These are phyloP conservation scores for Pholis gunnellus DNA, from an alignment of 2,113 vertebrate species.

Conservation along the genomic window DNA sequence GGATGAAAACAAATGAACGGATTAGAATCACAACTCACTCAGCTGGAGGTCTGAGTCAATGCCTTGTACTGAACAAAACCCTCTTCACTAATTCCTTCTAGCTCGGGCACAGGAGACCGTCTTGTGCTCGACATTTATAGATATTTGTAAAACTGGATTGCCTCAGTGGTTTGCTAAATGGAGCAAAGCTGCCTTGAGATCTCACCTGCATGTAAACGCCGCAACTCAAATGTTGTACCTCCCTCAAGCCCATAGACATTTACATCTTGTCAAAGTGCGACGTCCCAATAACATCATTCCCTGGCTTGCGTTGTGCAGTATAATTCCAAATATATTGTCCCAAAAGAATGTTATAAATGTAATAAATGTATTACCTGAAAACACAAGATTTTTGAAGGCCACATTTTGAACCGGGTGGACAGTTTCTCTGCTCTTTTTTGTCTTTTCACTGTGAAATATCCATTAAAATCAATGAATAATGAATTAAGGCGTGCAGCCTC, in stretches of 20 bases:
- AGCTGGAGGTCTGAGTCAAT: slow-evolving; percentile 64
- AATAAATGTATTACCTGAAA: slow-evolving; percentile 39
- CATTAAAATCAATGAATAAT: slow-evolving; percentile 77
- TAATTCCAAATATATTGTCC: slow-evolving; percentile 7
- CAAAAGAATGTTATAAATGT: not conserved
- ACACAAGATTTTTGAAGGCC: slow-evolving; percentile 32
- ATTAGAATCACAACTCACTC: slow-evolving; percentile 68
- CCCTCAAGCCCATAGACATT: slow-evolving; percentile 36
- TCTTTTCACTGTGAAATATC: slow-evolving; percentile 60
- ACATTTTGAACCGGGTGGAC: slow-evolving; percentile 2
- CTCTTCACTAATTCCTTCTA: slow-evolving; percentile 47
- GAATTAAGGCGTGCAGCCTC: slow-evolving; percentile 68
- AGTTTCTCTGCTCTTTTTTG: slow-evolving; percentile 27
- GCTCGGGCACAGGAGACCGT: slow-evolving; percentile 43
- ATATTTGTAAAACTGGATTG: slow-evolving; percentile 60
- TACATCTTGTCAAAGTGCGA: slow-evolving; percentile 29
- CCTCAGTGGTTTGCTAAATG: slow-evolving; percentile 41
- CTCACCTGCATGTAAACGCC: slow-evolving; percentile 50
- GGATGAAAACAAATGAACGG: slow-evolving; percentile 60
- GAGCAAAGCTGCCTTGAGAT: slow-evolving; percentile 52
- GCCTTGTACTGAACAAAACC: slow-evolving; percentile 54
- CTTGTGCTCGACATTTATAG: slow-evolving; percentile 42
- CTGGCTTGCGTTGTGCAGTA: not conserved
- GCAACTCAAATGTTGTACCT: slow-evolving; percentile 17
- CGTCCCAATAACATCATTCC: slow-evolving; percentile 13